Conservation (phyloP, 2,888 invertebrate genomes). For the Diarsia rubi region DNA sequence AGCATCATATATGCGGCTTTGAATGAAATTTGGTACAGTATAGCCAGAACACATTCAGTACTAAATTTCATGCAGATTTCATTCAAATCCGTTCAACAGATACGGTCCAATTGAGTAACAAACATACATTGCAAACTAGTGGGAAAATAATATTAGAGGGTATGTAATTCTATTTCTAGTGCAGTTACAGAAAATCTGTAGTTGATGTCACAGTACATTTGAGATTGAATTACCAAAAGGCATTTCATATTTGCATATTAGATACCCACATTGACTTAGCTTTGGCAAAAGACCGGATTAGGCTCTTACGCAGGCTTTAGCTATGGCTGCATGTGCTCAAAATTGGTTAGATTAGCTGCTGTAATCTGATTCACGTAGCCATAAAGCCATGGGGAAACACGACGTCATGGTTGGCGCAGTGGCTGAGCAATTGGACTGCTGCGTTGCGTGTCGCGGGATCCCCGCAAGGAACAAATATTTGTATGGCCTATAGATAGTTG, state of each 20-base stretch:
- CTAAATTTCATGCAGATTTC: constrained; percentile 47
- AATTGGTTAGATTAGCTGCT: constrained; percentile 19
- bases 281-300: constrained; percentile 32
- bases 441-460: too few species aligned
- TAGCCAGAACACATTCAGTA: constrained; percentile 37
- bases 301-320: not conserved
- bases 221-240: constrained; percentile 47
- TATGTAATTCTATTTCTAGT: constrained; percentile 43
- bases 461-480: too few species aligned
- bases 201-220: constrained; percentile 24
- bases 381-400: not conserved
- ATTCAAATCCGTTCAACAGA: constrained; percentile 53
- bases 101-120: constrained; percentile 44
- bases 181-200: constrained; percentile 36
- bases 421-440: too few species aligned
- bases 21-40: constrained; percentile 23
- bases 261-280: constrained; percentile 19
- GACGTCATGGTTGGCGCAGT: too few species aligned
- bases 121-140: constrained; percentile 41
- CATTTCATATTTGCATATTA: constrained; percentile 31
- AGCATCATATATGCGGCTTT: constrained; percentile 6
- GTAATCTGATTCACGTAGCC: not conserved
- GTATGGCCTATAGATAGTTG: too few species aligned
- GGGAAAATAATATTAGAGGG: constrained; percentile 31
- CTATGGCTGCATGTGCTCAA: constrained; percentile 2